A percentile compares a stretch with the other conserved stretches of the same genome.
phyloP scores from a whole-genome alignment of 2,888 invertebrate species.

The Chloroclystis v-ata region DNA sequence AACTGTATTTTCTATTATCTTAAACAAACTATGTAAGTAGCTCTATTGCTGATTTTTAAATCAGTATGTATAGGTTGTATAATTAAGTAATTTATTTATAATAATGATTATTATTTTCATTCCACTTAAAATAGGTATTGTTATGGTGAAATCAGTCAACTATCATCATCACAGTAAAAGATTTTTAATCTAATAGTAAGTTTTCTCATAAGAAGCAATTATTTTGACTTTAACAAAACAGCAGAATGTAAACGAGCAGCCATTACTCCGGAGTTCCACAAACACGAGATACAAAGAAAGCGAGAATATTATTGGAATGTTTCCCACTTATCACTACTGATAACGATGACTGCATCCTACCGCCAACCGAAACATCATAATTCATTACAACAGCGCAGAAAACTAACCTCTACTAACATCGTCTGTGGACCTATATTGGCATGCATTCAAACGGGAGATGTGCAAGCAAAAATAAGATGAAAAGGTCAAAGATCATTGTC shows the following conservation, averaged over 20 bases:
- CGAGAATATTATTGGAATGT: constrained; percentile 64
- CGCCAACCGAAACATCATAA: constrained; percentile 36
- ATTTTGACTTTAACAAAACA: no score
- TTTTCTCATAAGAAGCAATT: no score
- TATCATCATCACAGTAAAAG: no score
- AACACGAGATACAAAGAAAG: constrained; percentile 59
- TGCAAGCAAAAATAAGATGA: constrained; percentile 30
- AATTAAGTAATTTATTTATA: no score
- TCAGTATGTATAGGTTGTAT: no score
- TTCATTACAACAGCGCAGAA: constrained; percentile 25
- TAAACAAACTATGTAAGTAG: no score
- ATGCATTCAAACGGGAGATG: constrained; percentile 23
- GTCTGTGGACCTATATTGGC: constrained; percentile 28
- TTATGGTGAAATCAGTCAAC: no score
- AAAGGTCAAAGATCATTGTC: constrained; percentile 71
- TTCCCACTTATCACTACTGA: constrained; percentile 63
- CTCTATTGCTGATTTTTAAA: no score
- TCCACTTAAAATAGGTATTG: no score
- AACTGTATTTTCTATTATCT: no score
- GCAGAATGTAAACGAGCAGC: neutral
- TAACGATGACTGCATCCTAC: constrained; percentile 52
- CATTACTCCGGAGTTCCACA: constrained; percentile 9
- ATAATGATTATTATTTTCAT: no score
- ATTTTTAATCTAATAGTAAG: no score
- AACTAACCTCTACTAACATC: constrained; percentile 31